phyloP scores from a whole-genome alignment of 2,888 invertebrate genomes.

The Diloba caeruleocephala region DNA sequence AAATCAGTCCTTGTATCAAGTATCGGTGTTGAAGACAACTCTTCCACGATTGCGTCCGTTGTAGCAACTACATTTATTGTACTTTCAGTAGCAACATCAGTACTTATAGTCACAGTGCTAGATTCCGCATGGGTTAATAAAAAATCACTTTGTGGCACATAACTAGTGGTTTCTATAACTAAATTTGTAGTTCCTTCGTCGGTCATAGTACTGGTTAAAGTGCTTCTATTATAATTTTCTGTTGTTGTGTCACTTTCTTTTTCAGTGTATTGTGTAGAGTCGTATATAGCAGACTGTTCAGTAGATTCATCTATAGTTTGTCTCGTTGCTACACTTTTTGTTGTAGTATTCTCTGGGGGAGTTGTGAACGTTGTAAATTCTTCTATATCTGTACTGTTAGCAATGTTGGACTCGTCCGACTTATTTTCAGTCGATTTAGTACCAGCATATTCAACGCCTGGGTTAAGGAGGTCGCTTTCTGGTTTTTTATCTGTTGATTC shows the following conservation, averaged over 20 bases:
- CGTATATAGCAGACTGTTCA: not conserved
- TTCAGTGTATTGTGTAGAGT: not conserved
- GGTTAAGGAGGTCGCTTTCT: not conserved
- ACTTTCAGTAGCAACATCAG: not conserved
- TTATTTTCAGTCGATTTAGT: not conserved
- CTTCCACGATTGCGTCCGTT: slow-evolving; percentile 7
- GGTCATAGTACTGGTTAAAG: slow-evolving; percentile 1
- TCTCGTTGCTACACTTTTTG: not conserved
- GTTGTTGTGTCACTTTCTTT: not conserved
- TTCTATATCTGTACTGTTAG: not conserved
- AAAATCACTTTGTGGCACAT: not conserved
- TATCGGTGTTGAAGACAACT: slow-evolving; percentile 11
- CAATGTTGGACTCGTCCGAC: not conserved
- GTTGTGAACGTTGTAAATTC: not conserved
- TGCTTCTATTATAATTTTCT: not conserved
- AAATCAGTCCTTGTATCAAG: not conserved
- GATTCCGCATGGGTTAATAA: not conserved
- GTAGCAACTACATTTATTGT: not conserved
- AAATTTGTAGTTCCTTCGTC: slow-evolving; percentile 8
- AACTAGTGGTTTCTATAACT: not conserved
- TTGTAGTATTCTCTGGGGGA: not conserved
- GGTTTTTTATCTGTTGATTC: not conserved
- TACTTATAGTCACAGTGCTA: not conserved
- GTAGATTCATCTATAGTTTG: not conserved
- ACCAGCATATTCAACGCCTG: not conserved